Conservation (phyloP, 2,888 invertebrate species). For the Creontiades dilutus region DNA sequence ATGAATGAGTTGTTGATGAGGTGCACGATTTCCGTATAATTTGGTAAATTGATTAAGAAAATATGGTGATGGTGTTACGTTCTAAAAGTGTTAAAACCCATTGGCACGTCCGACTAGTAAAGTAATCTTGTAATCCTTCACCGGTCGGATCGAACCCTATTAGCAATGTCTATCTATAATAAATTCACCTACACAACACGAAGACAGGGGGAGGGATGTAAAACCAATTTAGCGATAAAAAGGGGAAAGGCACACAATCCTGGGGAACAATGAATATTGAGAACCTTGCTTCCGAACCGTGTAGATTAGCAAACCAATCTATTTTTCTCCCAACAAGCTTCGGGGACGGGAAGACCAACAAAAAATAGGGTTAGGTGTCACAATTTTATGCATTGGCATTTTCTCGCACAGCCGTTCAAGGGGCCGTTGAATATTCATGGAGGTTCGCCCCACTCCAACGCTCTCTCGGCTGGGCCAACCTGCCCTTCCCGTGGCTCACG, state of each 20-base stretch:
- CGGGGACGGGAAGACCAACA: constrained; percentile 26
- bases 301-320: constrained; percentile 42
- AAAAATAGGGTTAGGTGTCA: constrained; percentile 35
- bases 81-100: no score
- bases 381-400: constrained; percentile 49
- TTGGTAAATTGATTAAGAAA: no score
- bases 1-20: no score
- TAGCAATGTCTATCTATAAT: not conserved
- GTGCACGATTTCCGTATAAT: no score
- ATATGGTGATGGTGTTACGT: no score
- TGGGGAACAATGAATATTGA: constrained; percentile 41
- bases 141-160: not conserved
- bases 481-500: not conserved
- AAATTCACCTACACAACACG: not conserved
- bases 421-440: constrained; percentile 24
- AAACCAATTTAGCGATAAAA: constrained; percentile 50
- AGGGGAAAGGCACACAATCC: constrained; percentile 14
- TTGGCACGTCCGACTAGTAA: no score
- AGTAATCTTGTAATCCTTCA: not conserved
- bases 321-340: constrained; percentile 34
- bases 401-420: constrained; percentile 40
- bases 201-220: not conserved
- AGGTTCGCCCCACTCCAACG: not conserved
- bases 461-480: not conserved
- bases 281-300: constrained; percentile 21